Evolutionary conservation across 2,888 invertebrate species (phyloP).

Genomic region (Gastracanthus pulcherrimus): DNA sequence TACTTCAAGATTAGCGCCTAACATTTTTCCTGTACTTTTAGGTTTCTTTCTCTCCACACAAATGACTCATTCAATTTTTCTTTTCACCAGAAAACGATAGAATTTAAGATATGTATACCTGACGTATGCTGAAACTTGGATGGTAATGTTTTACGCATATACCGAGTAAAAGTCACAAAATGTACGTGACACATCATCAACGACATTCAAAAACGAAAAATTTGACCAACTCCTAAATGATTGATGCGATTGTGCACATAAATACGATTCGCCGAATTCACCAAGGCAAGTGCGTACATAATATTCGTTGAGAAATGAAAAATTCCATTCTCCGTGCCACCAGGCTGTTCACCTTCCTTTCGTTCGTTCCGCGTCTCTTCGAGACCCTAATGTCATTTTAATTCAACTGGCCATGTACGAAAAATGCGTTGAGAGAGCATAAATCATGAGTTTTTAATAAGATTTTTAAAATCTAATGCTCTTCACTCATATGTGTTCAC

Average conservation of each 20-base stretch:
- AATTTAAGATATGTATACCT: no score
- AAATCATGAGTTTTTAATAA: not conserved
- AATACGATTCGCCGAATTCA: not conserved
- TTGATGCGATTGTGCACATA: not conserved
- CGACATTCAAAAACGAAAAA: no score
- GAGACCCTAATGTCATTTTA: not conserved
- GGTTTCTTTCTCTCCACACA: no score
- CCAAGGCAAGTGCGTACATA: not conserved
- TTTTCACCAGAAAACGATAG: no score
- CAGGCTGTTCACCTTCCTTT: conserved; percentile 22
- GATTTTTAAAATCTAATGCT: not conserved
- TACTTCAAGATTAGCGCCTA: no score
- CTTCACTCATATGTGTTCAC: not conserved
- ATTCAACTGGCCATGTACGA: not conserved
- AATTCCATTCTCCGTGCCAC: not conserved
- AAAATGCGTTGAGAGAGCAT: no score
- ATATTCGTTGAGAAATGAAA: not conserved
- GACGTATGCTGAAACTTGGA: not conserved
- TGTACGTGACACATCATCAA: not conserved
- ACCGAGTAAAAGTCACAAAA: not conserved
- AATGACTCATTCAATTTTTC: no score
- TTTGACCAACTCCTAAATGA: not conserved
- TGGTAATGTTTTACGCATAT: not conserved
- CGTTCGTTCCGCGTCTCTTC: not conserved
- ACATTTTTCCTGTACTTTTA: no score